A percentile compares a stretch with the other conserved stretches of the same genome.
phyloP scores from a whole-genome alignment of 2,888 invertebrate genomes.

The Mesoligia furuncula region DNA sequence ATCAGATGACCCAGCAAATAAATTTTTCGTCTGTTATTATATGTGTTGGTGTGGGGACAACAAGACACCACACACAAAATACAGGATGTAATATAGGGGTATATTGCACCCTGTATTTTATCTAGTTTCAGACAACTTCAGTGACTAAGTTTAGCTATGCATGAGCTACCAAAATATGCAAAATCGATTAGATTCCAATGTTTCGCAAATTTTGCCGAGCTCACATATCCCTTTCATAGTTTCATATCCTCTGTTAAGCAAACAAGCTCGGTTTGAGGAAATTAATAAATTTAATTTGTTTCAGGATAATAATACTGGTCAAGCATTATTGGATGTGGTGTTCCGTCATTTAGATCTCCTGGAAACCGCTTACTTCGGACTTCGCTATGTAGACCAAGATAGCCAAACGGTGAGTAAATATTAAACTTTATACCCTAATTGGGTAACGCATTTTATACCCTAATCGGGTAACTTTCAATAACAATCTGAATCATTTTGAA shows the following conservation, averaged over 20 bases:
- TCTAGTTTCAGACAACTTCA: background rate
- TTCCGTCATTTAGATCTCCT: constrained; percentile 97
- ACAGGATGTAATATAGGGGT: no score
- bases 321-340: constrained; percentile 97
- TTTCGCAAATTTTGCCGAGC: background rate
- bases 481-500: background rate
- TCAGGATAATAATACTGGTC: constrained; percentile 97
- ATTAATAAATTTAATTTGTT: constrained; percentile 57
- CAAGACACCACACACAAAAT: no score
- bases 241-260: background rate
- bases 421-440: background rate
- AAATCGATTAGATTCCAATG: constrained; percentile 1
- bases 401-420: constrained; percentile 96
- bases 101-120: background rate
- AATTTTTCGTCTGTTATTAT: background rate
- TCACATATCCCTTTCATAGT: constrained; percentile 8
- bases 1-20: background rate
- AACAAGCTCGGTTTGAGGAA: constrained; percentile 2
- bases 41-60: no score
- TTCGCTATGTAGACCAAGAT: constrained; percentile 97
- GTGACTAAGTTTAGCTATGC: background rate
- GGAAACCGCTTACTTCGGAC: constrained; percentile 99
- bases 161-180: background rate
- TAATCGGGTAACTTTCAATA: background rate
- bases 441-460: background rate